phyloP scores from a whole-genome alignment of 2,797 vertebrate species.

The Cossypha dichroa region DNA sequence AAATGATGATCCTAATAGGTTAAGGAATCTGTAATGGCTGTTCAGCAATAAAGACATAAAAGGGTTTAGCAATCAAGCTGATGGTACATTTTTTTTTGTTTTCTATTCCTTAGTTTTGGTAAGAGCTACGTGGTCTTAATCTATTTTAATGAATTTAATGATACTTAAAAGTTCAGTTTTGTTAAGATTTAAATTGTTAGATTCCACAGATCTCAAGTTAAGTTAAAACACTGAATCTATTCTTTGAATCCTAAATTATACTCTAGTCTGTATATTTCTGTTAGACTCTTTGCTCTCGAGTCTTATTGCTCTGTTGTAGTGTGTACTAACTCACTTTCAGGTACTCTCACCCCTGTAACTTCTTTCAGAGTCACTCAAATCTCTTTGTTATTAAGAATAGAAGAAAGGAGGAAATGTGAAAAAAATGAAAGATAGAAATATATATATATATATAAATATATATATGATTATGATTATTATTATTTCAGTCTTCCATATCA shows the following conservation, averaged over 20 bases:
- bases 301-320: neutral
- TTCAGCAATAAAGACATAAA: neutral
- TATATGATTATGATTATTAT: neutral
- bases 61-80: neutral
- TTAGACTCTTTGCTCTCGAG: neutral
- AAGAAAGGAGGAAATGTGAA: accelerated
- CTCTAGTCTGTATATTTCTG: neutral
- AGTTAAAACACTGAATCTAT: neutral
- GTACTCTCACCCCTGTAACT: neutral
- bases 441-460: too few species aligned
- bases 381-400: neutral
- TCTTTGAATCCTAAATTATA: neutral
- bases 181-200: neutral
- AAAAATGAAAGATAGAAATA: neutral
- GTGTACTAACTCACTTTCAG: neutral
- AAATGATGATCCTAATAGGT: neutral
- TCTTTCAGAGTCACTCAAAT: neutral
- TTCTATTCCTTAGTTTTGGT: neutral
- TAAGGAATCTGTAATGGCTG: neutral
- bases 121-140: neutral
- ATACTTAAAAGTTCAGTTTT: neutral
- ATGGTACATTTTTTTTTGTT: neutral
- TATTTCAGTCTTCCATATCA: neutral
- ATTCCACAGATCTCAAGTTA: neutral
- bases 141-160: neutral